phyloP scores from a whole-genome alignment of 2,888 invertebrate species.

The Diplazon laetatorius region DNA sequence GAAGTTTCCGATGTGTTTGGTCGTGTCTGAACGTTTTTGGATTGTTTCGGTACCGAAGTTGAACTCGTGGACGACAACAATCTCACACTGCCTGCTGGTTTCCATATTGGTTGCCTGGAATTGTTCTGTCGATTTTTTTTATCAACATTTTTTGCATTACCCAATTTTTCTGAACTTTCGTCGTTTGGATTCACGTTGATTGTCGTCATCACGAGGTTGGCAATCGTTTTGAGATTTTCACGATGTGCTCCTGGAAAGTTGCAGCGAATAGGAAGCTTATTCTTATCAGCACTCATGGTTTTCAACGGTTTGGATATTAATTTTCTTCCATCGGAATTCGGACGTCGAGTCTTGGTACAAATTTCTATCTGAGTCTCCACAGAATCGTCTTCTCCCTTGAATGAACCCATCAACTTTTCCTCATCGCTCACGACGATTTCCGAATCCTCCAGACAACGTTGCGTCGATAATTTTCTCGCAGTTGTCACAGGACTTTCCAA shows the following conservation, averaged over 20 bases:
- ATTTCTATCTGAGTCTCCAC: slow-evolving; percentile 37
- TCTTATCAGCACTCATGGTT: slow-evolving; percentile 24
- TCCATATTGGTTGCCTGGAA: slow-evolving; percentile 61
- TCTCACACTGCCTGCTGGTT: slow-evolving; percentile 58
- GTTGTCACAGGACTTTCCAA: slow-evolving; percentile 2
- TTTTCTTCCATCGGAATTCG: not conserved
- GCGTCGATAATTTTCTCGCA: slow-evolving; percentile 10
- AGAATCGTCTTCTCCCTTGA: slow-evolving; percentile 15
- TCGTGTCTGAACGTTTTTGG: slow-evolving; percentile 38
- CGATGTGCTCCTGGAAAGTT: not conserved
- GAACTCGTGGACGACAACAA: slow-evolving; percentile 53
- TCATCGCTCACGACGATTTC: not conserved
- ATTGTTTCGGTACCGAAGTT: slow-evolving; percentile 9
- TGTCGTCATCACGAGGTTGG: not conserved
- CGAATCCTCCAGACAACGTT: slow-evolving; percentile 26
- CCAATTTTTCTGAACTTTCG: not conserved
- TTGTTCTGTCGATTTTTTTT: not conserved
- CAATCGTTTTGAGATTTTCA: not conserved
- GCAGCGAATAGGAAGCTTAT: not conserved
- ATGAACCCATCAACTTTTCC: not conserved
- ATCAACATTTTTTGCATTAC: not conserved
- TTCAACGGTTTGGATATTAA: slow-evolving; percentile 32
- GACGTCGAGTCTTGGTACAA: not conserved
- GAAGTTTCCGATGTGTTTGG: not conserved
- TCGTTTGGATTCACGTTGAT: not conserved